Evolutionary conservation across 2,797 vertebrate species (phyloP).

Genomic region (Australoheros facetus): DNA sequence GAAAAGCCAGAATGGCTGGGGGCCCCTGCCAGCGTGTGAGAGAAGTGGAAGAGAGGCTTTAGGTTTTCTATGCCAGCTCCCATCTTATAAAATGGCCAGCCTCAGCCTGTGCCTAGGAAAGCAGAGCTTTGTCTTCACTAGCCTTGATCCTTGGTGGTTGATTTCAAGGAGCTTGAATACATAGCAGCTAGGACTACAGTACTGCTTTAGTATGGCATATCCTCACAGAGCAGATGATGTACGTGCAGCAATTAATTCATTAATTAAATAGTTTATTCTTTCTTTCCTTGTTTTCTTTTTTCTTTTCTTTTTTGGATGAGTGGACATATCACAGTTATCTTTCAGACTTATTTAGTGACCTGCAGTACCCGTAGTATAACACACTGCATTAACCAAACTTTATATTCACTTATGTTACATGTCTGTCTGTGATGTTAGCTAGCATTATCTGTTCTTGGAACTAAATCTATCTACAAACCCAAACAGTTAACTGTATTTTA

Average conservation of each 20-base stretch:
- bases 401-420: not conserved
- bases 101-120: slow-evolving; percentile 20
- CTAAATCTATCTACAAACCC: too few relatives aligned
- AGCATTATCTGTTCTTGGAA: not conserved
- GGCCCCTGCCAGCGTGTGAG: slow-evolving; percentile 50
- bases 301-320: not conserved
- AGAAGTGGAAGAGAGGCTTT: slow-evolving; percentile 25
- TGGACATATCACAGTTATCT: not conserved
- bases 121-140: not conserved
- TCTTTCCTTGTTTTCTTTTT: not conserved
- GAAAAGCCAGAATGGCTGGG: slow-evolving; percentile 68
- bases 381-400: not conserved
- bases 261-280: not conserved
- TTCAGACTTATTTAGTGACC: not conserved
- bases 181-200: not conserved
- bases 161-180: slow-evolving; percentile 5
- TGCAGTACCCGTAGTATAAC: too few relatives aligned
- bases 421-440: not conserved
- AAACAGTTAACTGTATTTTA: too few relatives aligned
- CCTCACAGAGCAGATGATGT: not conserved
- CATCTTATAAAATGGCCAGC: slow-evolving; percentile 56
- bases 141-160: not conserved
- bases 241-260: not conserved
- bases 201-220: not conserved
- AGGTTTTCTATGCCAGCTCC: slow-evolving; percentile 53